Percentiles rank a stretch among this genome's conserved stretches.
phyloP scores from a whole-genome alignment of 1,140 invertebrate species.

The Ridgeia piscesae region DNA sequence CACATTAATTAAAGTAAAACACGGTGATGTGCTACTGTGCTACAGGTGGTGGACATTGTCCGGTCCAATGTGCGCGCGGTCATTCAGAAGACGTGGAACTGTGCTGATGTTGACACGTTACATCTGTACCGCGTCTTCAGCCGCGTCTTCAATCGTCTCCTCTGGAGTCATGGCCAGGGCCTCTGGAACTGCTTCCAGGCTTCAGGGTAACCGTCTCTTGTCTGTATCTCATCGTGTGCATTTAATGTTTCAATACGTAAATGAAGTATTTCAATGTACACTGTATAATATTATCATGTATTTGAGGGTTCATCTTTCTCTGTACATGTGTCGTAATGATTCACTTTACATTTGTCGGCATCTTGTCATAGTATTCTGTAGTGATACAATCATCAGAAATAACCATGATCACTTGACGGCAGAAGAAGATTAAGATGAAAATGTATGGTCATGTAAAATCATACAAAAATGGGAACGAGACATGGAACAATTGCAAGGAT shows the following conservation, averaged over 20 bases:
- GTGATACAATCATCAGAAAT: too few species aligned
- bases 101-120: constrained; percentile 48
- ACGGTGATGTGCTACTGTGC: neutral
- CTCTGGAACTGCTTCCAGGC: constrained; percentile 56
- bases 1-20: too few species aligned
- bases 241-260: neutral
- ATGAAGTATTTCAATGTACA: too few species aligned
- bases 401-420: too few species aligned
- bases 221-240: neutral
- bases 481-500: too few species aligned
- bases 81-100: constrained; percentile 49
- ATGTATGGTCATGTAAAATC: neutral
- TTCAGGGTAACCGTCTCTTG: constrained; percentile 37
- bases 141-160: constrained; percentile 53
- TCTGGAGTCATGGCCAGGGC: constrained; percentile 58
- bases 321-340: neutral
- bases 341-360: neutral
- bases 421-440: neutral
- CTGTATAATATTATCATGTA: too few species aligned
- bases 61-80: constrained; percentile 52
- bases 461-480: too few species aligned
- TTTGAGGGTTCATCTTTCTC: neutral
- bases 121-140: constrained; percentile 53
- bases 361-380: too few species aligned
- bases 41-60: constrained; percentile 56